These are phyloP conservation scores for Kryptolebias ocellatus DNA, from an alignment of 2,797 vertebrate species.

Conservation along the genomic window DNA sequence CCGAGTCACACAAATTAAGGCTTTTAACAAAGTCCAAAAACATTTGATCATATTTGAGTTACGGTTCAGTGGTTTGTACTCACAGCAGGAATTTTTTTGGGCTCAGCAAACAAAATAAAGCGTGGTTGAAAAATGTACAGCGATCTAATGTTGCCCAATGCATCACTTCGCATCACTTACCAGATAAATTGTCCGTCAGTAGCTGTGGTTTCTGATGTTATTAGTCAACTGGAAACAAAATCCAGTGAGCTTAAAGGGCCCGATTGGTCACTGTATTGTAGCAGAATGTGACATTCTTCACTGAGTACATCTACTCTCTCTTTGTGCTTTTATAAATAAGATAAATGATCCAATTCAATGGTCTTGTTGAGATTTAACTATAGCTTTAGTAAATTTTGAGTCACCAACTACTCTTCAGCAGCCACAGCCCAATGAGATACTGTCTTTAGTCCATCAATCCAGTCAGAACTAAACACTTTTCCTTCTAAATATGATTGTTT, in stretches of 20 bases:
- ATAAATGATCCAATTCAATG: neutral
- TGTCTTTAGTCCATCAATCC: too few relatives aligned
- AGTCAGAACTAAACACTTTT: too few relatives aligned
- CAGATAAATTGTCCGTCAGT: neutral
- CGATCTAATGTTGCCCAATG: neutral
- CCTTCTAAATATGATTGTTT: too few relatives aligned
- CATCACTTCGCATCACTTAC: neutral
- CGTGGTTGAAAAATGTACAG: neutral
- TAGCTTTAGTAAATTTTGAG: neutral
- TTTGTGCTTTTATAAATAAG: too few relatives aligned
- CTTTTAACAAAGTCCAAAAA: neutral
- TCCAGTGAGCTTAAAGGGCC: neutral
- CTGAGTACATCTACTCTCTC: neutral
- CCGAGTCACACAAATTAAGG: slow-evolving; percentile 6
- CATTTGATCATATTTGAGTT: neutral
- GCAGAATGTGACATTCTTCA: neutral
- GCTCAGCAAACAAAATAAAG: neutral
- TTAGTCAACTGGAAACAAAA: neutral
- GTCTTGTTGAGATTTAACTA: neutral
- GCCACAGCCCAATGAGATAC: too few relatives aligned
- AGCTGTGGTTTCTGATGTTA: neutral
- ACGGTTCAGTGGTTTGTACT: slow-evolving; percentile 1
- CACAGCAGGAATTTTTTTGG: neutral
- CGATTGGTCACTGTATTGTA: neutral
- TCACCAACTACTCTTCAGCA: too few relatives aligned